phyloP scores from a whole-genome alignment of 2,797 vertebrate genomes.

The Mus spretus region DNA sequence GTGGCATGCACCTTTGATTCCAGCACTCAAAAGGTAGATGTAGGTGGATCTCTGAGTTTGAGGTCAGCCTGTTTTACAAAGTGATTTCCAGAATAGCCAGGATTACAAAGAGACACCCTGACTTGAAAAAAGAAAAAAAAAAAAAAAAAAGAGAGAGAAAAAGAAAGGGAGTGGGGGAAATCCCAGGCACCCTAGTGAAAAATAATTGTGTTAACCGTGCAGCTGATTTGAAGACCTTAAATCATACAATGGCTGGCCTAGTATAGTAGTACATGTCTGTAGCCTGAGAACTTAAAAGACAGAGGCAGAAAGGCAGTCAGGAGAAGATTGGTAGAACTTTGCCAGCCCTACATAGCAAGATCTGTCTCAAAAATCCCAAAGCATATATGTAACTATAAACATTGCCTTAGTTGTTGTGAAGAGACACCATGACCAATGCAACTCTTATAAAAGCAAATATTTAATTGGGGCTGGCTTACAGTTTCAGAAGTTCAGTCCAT shows the following conservation, averaged over 20 bases:
- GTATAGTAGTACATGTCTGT: not conserved
- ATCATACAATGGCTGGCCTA: not conserved
- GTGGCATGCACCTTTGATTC: not conserved
- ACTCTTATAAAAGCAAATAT: not conserved
- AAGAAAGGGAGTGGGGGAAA: not conserved
- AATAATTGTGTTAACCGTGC: not conserved
- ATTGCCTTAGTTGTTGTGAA: not conserved
- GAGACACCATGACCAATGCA: not conserved
- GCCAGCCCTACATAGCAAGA: not conserved
- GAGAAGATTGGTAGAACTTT: too few relatives aligned
- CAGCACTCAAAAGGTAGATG: not conserved
- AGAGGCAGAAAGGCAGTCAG: not conserved
- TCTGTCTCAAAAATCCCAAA: not conserved
- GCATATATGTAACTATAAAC: not conserved
- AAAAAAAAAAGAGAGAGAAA: not conserved
- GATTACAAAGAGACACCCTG: not conserved
- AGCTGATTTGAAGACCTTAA: not conserved
- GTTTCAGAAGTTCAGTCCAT: not conserved
- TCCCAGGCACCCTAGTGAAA: not conserved
- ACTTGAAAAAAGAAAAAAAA: not conserved
- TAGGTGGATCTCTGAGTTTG: not conserved
- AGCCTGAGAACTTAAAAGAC: not conserved
- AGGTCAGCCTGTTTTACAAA: not conserved
- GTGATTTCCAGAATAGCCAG: not conserved
- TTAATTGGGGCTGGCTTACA: not conserved